Conservation (phyloP, 2,113 vertebrate genomes). For the Uropsilus gracilis region DNA sequence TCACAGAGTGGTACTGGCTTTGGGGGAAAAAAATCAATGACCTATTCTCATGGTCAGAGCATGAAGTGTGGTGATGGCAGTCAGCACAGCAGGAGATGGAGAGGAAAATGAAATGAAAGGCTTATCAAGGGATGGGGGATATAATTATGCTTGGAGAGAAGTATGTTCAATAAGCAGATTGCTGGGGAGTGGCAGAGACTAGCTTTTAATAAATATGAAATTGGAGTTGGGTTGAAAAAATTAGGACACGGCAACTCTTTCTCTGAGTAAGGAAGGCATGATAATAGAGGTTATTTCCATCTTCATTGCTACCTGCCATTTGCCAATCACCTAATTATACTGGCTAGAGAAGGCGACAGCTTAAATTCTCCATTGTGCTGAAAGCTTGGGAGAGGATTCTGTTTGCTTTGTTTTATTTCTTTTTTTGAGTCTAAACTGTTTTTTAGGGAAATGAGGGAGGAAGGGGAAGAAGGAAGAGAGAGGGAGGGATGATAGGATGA, state of each 20-base stretch:
- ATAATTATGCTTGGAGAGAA: constrained; percentile 63
- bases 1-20: constrained; percentile 65
- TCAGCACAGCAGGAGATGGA: not conserved
- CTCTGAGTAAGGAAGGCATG: constrained; percentile 26
- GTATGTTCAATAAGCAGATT: constrained; percentile 70
- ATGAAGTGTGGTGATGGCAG: constrained; percentile 31
- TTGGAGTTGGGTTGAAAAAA: constrained; percentile 51
- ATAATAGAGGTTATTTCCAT: constrained; percentile 61
- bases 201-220: constrained; percentile 67
- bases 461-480: fast-evolving
- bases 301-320: constrained; percentile 56
- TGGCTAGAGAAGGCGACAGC: not conserved
- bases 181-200: constrained; percentile 47
- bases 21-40: constrained; percentile 15
- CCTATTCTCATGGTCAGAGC: constrained; percentile 53
- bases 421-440: not conserved
- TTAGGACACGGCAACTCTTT: constrained; percentile 51
- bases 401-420: not conserved
- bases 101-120: constrained; percentile 66
- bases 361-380: not conserved
- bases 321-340: constrained; percentile 49
- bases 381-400: not conserved
- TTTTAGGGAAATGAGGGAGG: not conserved
- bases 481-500: fast-evolving
- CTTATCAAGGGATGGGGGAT: not conserved